phyloP scores from a whole-genome alignment of 2,797 vertebrate species.

The Ctenochaetus hawaiiensis region DNA sequence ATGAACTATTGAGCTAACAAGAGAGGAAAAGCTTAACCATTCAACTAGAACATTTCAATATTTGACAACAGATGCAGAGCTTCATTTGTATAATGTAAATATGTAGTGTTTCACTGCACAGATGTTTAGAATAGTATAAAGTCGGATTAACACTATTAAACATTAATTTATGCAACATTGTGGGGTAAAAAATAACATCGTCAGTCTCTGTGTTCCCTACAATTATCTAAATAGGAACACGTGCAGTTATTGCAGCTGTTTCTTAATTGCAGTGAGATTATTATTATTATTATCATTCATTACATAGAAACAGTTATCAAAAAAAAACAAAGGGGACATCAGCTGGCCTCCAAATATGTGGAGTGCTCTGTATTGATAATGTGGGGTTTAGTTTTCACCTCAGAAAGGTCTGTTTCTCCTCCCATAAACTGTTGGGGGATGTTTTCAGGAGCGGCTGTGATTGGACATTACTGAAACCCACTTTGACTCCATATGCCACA shows the following conservation, averaged over 20 bases:
- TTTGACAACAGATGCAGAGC: too few species aligned
- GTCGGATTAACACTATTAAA: too few species aligned
- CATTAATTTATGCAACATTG: not conserved
- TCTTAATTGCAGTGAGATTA: too few species aligned
- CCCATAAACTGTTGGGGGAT: constrained; percentile 19
- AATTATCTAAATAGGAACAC: too few species aligned
- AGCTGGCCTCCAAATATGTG: not conserved
- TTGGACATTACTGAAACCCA: constrained; percentile 30
- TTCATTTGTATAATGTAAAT: too few species aligned
- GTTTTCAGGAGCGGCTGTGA: constrained; percentile 37
- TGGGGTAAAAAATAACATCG: not conserved
- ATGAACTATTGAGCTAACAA: not conserved
- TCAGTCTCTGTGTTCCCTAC: not conserved
- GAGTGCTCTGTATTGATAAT: not conserved
- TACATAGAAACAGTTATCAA: not conserved
- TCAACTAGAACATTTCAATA: too few species aligned
- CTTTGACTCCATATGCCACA: constrained; percentile 15
- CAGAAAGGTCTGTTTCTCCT: not conserved
- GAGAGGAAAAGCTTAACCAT: not conserved
- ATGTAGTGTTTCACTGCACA: too few species aligned
- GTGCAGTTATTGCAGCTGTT: too few species aligned
- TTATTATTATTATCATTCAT: too few species aligned
- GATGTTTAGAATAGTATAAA: too few species aligned
- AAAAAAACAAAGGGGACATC: not conserved
- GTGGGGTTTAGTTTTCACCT: constrained; percentile 14